Conservation (phyloP, 2,797 vertebrate genomes). For the Lateolabrax maculatus region DNA sequence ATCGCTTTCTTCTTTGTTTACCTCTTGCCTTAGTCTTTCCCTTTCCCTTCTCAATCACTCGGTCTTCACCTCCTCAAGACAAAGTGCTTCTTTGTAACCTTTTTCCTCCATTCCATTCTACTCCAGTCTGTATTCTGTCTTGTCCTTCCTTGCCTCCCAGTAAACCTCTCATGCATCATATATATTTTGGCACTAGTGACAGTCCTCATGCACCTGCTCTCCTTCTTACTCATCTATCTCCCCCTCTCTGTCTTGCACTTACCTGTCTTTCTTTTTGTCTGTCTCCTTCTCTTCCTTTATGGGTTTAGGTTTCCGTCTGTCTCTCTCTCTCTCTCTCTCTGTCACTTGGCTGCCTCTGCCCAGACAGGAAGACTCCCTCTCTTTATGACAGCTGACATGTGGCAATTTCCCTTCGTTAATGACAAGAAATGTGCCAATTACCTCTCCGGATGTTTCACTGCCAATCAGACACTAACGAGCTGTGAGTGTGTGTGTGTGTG, state of each 20-base stretch:
- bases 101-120: conserved; percentile 1
- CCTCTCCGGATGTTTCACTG: conserved; percentile 91
- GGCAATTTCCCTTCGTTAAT: conserved; percentile 92
- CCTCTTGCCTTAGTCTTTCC: conserved; percentile 14
- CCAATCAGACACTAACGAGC: conserved; percentile 93
- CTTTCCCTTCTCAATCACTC: background rate
- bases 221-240: conserved; percentile 48
- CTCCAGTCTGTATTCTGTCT: conserved; percentile 78
- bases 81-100: conserved; percentile 39
- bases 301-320: conserved; percentile 40
- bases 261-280: conserved; percentile 23
- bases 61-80: conserved; percentile 23
- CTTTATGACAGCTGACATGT: conserved; percentile 88
- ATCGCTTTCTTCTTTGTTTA: conserved; percentile 40
- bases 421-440: conserved; percentile 96
- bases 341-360: conserved; percentile 54
- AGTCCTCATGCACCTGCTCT: conserved; percentile 41
- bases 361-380: conserved; percentile 56
- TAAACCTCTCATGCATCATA: conserved; percentile 27
- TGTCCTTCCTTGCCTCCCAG: conserved; percentile 50
- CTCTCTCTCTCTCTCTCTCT: conserved; percentile 26
- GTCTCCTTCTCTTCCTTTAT: conserved; percentile 22
- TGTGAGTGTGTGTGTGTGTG: conserved; percentile 83
- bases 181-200: conserved; percentile 39
- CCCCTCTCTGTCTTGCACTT: conserved; percentile 18